phyloP scores from a whole-genome alignment of 2,888 invertebrate species.

The Rhagophthalmus giganteus region DNA sequence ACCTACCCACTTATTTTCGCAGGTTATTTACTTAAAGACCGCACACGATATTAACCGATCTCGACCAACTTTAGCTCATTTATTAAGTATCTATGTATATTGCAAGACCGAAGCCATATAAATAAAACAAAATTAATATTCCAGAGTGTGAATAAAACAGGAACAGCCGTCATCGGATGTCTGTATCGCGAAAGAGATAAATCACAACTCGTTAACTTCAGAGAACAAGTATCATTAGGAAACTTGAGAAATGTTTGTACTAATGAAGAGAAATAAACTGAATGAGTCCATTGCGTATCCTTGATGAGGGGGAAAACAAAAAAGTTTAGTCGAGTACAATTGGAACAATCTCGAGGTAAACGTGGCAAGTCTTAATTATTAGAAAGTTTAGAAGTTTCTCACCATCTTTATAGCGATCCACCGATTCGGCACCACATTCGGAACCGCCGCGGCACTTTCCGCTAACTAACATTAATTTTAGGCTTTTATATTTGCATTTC shows the following conservation, averaged over 20 bases:
- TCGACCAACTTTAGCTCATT: no score
- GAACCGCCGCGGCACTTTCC: background rate
- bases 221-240: conserved; percentile 16
- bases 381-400: conserved; percentile 14
- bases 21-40: no score
- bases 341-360: conserved; percentile 20
- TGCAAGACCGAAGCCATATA: no score
- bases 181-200: conserved; percentile 6
- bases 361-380: conserved; percentile 18
- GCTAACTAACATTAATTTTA: background rate
- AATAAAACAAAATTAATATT: background rate
- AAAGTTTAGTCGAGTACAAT: conserved; percentile 15
- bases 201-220: conserved; percentile 11
- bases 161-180: background rate
- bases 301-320: conserved; percentile 18
- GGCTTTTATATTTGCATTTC: background rate
- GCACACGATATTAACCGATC: no score
- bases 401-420: conserved; percentile 16
- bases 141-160: background rate
- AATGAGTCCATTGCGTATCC: conserved; percentile 17
- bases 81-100: no score
- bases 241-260: conserved; percentile 19
- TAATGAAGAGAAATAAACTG: conserved; percentile 20
- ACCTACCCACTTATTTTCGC: no score
- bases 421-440: background rate